These are phyloP conservation scores for Cydia fagiglandana DNA, from an alignment of 1,140 invertebrate species.

Conservation along the genomic window DNA sequence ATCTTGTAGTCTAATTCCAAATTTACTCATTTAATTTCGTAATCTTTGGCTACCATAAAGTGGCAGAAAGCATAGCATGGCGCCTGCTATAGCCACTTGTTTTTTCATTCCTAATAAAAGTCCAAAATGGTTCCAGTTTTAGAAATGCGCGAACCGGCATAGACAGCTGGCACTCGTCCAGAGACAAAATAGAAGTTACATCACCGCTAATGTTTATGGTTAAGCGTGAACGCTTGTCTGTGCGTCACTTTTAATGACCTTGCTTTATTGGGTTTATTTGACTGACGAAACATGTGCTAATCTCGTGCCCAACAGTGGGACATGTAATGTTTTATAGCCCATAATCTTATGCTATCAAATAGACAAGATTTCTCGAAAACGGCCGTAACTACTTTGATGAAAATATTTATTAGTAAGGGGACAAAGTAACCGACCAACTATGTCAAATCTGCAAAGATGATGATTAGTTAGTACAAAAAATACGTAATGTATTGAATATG, in stretches of 20 bases:
- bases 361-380: background rate
- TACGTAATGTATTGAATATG: too few relatives aligned
- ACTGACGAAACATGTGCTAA: conserved; percentile 6
- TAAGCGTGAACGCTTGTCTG: conserved; percentile 22
- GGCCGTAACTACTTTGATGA: background rate
- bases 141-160: conserved; percentile 31
- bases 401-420: background rate
- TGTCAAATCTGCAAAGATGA: too few relatives aligned
- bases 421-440: too few relatives aligned
- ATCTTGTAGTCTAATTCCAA: background rate
- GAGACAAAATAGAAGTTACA: conserved; percentile 31
- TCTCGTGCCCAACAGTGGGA: background rate
- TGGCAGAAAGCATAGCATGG: background rate
- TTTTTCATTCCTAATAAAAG: conserved; percentile 13
- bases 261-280: conserved; percentile 12
- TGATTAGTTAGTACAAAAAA: too few relatives aligned
- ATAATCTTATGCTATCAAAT: background rate
- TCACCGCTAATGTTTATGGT: conserved; percentile 27
- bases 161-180: conserved; percentile 24
- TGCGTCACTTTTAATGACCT: conserved; percentile 25
- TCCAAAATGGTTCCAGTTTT: conserved; percentile 22
- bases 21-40: background rate
- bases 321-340: conserved; percentile 8
- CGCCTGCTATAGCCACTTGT: background rate
- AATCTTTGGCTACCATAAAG: background rate